Evolutionary conservation across 2,888 invertebrate species (phyloP), one percentile per base, ranked within the genome.

Genomic region (Lordiphosa andalusiaca): DNA sequence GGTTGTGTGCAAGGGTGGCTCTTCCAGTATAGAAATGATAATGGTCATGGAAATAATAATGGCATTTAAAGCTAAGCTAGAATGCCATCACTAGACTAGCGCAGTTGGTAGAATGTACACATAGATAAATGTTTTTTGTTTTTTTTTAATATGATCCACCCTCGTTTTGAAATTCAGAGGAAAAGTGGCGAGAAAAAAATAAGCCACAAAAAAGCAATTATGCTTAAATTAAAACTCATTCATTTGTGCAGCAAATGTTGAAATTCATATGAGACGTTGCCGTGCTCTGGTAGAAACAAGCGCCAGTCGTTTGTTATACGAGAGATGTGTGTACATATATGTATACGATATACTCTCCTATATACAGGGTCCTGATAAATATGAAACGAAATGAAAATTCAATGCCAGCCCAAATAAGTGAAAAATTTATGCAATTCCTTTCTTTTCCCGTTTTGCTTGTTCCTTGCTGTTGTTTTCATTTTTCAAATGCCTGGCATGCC

Each of bases 201-300:
- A 69, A 58, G 55, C 84, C 81, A 68, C 84, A 62, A 73, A 81
- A 30, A 81, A 81, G 80, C 80, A 81, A 81, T 81, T 81, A 81
- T 85, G 85, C 80, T 81, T 83, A 80, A 81, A 81, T 81, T 85
- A 83, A 81, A 81, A 85, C 80, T 81, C 80, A 84, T 80, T 80
- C 80, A 80, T 85, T 81, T 85, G 76, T 67, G 75, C 55, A 57
- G 59, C 65, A 80, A 76, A 67, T 69, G 61, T 80, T 65, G 71
- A 69, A 74, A 75, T 68, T 76, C 83, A 83, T 75, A 68, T 58
- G 73, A 72, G 68, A 64, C 53, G 56, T 37, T 57, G 58, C 42
- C 42, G 36, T 6, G 9, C 13, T 30, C 42, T 46, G 44, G 23
- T 6, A 30, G 30, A 30, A 9, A 9, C 23, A 23, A 39, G 38